phyloP scores from a whole-genome alignment of 2,113 vertebrate species.

The Hippocampus mohnikei region DNA sequence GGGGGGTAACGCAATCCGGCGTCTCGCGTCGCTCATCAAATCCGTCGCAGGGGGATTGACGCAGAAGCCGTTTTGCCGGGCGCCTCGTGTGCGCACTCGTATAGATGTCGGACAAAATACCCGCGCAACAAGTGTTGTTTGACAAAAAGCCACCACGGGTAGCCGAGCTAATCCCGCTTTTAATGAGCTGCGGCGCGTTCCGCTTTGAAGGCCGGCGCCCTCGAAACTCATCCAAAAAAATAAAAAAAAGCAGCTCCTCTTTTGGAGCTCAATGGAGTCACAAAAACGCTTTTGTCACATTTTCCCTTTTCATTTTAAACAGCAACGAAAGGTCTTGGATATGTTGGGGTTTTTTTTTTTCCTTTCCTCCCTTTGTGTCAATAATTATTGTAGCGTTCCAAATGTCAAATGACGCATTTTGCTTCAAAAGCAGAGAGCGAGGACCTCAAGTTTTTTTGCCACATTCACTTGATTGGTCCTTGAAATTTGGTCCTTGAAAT shows the following conservation, averaged over 20 bases:
- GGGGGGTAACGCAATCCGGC: neutral
- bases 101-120: too few species aligned
- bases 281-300: conserved; percentile 12
- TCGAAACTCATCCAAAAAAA: conserved; percentile 24
- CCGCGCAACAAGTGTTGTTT: conserved; percentile 1
- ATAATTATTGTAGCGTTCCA: neutral
- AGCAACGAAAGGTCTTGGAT: conserved; percentile 41
- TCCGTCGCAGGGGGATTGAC: neutral
- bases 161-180: conserved; percentile 22
- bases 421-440: neutral
- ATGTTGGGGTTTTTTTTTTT: neutral
- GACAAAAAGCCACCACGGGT: conserved; percentile 8
- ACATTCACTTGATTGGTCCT: neutral
- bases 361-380: conserved; percentile 21
- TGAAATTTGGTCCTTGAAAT: neutral
- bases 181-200: conserved; percentile 19
- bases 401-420: neutral
- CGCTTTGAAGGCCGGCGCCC: conserved; percentile 17
- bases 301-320: conserved; percentile 17
- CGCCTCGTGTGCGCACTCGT: neutral
- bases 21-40: conserved; percentile 18
- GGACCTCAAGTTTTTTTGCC: neutral
- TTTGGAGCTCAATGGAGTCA: conserved; percentile 39
- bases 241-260: neutral
- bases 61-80: neutral